These are phyloP conservation scores for Fragum fragum DNA, from an alignment of 2,888 invertebrate species.

Conservation along the genomic window DNA sequence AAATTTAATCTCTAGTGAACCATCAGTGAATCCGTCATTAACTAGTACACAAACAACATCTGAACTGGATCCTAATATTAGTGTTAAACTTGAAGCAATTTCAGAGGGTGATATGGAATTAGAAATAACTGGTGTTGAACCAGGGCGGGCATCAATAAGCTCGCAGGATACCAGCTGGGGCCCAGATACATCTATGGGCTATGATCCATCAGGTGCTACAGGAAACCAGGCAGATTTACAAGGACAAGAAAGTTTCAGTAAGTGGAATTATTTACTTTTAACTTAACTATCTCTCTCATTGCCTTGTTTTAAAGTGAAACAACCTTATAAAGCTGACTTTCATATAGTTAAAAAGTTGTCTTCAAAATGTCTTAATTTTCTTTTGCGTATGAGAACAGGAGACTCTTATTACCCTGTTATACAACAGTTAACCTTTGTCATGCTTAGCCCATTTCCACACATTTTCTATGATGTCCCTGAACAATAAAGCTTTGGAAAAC, in stretches of 20 bases:
- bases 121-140: constrained; percentile 64
- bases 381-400: no score
- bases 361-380: no score
- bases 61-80: constrained; percentile 44
- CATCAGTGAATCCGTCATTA: background rate
- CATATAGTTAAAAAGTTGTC: no score
- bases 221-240: constrained; percentile 52
- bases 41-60: constrained; percentile 23
- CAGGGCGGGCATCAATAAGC: constrained; percentile 39
- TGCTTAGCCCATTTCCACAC: no score
- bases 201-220: constrained; percentile 52
- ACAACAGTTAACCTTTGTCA: no score
- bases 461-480: no score
- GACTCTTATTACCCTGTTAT: no score
- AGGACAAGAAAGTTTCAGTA: constrained; percentile 38
- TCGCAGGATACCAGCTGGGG: constrained; percentile 52
- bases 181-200: constrained; percentile 46
- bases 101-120: constrained; percentile 59
- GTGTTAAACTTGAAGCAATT: constrained; percentile 61
- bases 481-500: no score
- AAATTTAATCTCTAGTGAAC: constrained; percentile 33
- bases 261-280: constrained; percentile 19
- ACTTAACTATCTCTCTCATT: background rate
- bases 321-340: background rate
- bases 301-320: constrained; percentile 1